Percentiles rank a stretch among this genome's conserved stretches.
Conservation (phyloP, 2,797 vertebrate species). For the Ctenopoma kingsleyae region DNA sequence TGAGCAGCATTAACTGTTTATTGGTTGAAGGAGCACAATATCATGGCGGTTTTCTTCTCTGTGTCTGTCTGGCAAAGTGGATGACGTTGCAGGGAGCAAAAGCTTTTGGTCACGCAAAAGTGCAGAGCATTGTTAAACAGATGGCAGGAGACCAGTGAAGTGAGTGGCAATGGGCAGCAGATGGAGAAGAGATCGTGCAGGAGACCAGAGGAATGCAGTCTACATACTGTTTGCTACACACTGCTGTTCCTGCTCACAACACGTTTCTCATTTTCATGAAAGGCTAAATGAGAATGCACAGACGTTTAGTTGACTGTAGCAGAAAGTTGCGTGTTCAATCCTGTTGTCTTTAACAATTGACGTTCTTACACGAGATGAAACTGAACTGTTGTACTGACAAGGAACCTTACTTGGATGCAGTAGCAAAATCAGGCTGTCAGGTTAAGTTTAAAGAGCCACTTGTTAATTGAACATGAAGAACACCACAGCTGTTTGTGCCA, state of each 20-base stretch:
- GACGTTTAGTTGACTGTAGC: not conserved
- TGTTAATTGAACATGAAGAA: too few species aligned
- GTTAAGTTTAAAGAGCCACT: too few species aligned
- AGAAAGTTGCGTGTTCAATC: not conserved
- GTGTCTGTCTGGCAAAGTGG: slow-evolving; percentile 72
- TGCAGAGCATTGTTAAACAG: slow-evolving; percentile 79
- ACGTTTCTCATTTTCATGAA: slow-evolving; percentile 25
- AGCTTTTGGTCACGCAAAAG: slow-evolving; percentile 80
- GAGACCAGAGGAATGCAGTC: slow-evolving; percentile 60
- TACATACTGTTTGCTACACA: slow-evolving; percentile 32
- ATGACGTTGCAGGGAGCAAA: slow-evolving; percentile 73
- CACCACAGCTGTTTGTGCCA: too few species aligned
- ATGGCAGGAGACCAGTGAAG: slow-evolving; percentile 79
- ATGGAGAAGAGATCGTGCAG: slow-evolving; percentile 80
- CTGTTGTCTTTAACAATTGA: too few species aligned
- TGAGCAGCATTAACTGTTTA: slow-evolving; percentile 82
- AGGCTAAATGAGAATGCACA: not conserved
- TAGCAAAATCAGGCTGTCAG: too few species aligned
- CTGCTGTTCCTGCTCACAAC: slow-evolving; percentile 44
- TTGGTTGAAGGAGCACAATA: slow-evolving; percentile 80
- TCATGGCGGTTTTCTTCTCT: slow-evolving; percentile 75
- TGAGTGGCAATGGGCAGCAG: slow-evolving; percentile 81
- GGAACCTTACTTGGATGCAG: too few species aligned
- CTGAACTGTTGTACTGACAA: not conserved
- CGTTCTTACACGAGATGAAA: too few species aligned